Evolutionary conservation across 2,888 invertebrate species (phyloP), one percentile per base, ranked within the genome.

Genomic region (Aleiodes leptofemur): DNA sequence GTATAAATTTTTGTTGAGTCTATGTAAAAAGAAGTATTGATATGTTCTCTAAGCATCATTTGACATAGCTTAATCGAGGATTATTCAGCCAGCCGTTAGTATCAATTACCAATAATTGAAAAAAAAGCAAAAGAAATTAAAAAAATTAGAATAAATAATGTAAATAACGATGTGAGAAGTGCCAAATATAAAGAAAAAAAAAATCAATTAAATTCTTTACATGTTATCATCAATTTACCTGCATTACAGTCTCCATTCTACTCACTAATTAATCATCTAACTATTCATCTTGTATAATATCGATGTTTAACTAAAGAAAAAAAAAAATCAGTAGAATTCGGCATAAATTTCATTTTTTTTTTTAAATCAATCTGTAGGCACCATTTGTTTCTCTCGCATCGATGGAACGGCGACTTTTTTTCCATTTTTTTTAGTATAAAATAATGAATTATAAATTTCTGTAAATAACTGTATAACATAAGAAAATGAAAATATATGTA

Each of bases 1-100:
- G 87, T 86, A 86, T 83, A 87, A 87, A 86, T 76, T 81, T 83
- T 77, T 75, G 83, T 85, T 83, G 57, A 77, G 73, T 84, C 81
- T 76, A 76, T 86, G 86, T 86, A 86, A 82, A 84, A 86, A 81
- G 74, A 82, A 83, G 83, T 76, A 69, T 57, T 71, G 23, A 72
- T 38, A 53, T 9, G n/a, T 55, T 23, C 71, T 68, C 34, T 29
- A 64, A 55, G 34, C 29, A 16, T 16, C 43, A 61, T 57, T 73
- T 11, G 29, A 56, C 9, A 29, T 71, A 71, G 64, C 69, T 57
- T 73, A 23, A 69, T 16, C n/a, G 16, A 1, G 34, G 50, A 68
- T 53, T 29, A 51, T 66, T 43, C 51, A 61, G 29, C 34, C 70
- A 14, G 71, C 72, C 68, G 53, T 77, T 75, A 70, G 16, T 55